Percentiles rank a stretch among this genome's conserved stretches.
Conservation (phyloP, 2,113 vertebrate species). For the Rhegmatorhina hoffmannsi region DNA sequence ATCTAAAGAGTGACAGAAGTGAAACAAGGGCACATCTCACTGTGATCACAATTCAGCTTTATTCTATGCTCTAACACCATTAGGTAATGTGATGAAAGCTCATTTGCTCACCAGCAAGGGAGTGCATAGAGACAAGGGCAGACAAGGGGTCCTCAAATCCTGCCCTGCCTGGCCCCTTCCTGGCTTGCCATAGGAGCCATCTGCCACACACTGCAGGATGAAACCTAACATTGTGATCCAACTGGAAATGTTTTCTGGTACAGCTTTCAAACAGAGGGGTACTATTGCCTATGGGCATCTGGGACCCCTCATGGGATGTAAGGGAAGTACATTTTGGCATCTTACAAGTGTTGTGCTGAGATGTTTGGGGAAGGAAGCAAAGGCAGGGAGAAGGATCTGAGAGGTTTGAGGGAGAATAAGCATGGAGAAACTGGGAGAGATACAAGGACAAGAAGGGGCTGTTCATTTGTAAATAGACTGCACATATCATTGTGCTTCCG, state of each 20-base stretch:
- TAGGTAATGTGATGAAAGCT: not conserved
- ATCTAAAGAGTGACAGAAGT: not conserved
- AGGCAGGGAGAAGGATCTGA: not conserved
- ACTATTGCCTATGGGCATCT: not conserved
- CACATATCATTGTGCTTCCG: not conserved
- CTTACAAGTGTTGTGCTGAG: accelerated
- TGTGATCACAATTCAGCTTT: not conserved
- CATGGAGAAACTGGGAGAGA: not conserved
- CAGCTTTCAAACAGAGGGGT: not conserved
- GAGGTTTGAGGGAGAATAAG: not conserved
- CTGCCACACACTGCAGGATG: not conserved
- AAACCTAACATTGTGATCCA: not conserved
- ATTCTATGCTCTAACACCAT: not conserved
- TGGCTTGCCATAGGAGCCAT: not conserved
- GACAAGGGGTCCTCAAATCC: accelerated
- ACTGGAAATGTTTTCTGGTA: not conserved
- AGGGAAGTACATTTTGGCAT: not conserved
- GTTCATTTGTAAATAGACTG: not conserved
- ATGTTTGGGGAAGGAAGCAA: not conserved
- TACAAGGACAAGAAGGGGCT: not conserved
- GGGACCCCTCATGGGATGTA: not conserved
- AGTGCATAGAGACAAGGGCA: not conserved
- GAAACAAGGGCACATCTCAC: not conserved
- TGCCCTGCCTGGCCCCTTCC: not conserved
- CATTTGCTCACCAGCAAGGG: accelerated